phyloP scores from a whole-genome alignment of 2,888 invertebrate genomes.

The Microctonus aethiopoides region DNA sequence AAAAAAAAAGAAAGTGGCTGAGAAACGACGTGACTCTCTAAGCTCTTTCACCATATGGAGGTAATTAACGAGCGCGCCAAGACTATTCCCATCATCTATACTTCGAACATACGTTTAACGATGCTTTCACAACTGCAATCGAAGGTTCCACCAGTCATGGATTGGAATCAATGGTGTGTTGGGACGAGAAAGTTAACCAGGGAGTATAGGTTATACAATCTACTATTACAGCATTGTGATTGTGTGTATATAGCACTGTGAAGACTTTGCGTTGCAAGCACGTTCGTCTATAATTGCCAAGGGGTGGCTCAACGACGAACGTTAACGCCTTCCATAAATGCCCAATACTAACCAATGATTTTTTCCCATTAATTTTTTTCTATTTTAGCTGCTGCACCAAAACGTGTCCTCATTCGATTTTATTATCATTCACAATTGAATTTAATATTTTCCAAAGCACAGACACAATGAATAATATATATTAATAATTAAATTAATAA shows the following conservation, averaged over 20 bases:
- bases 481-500: too few relatives aligned
- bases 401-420: not conserved
- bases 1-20: too few relatives aligned
- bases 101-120: conserved; percentile 57
- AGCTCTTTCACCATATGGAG: conserved; percentile 35
- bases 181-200: not conserved
- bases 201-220: too few relatives aligned
- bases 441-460: not conserved
- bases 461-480: too few relatives aligned
- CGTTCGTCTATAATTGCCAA: conserved; percentile 58
- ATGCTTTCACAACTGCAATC: conserved; percentile 38
- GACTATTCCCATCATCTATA: conserved; percentile 46
- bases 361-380: not conserved
- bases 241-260: not conserved
- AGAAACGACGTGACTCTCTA: conserved; percentile 40
- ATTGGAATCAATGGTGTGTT: not conserved
- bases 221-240: too few relatives aligned
- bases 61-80: conserved; percentile 58
- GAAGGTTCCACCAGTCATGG: conserved; percentile 35
- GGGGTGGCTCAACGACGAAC: conserved; percentile 51
- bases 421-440: not conserved
- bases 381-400: not conserved
- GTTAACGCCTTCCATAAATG: conserved; percentile 51
- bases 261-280: conserved; percentile 42
- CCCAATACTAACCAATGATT: conserved; percentile 31